Conservation (phyloP, 2,888 invertebrate genomes). For the Fragum whitleyi region DNA sequence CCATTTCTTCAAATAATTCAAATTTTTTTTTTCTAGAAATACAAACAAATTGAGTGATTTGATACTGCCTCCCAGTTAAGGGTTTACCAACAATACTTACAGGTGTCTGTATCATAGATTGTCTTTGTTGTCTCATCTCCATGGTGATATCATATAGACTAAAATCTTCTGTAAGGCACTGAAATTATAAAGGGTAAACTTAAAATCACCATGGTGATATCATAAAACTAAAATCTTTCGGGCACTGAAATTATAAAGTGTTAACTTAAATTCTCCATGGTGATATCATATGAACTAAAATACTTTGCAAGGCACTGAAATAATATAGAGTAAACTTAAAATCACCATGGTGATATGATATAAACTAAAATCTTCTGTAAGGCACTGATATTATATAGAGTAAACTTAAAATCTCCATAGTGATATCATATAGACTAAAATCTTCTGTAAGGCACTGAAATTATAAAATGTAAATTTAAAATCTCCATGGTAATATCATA, state of each 20-base stretch:
- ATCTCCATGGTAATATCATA: too few species aligned
- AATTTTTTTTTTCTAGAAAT: too few species aligned
- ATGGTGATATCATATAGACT: constrained; percentile 86
- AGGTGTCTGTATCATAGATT: constrained; percentile 85
- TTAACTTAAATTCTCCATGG: too few species aligned
- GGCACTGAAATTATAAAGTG: too few species aligned
- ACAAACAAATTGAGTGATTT: too few species aligned
- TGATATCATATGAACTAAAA: too few species aligned
- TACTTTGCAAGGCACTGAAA: too few species aligned
- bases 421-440: constrained; percentile 87
- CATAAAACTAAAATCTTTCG: too few species aligned
- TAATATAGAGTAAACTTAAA: too few species aligned
- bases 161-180: constrained; percentile 84
- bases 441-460: constrained; percentile 77
- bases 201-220: too few species aligned
- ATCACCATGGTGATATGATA: constrained; percentile 86
- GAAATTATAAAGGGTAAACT: constrained; percentile 38
- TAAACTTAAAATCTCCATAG: constrained; percentile 84
- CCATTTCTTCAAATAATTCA: too few species aligned
- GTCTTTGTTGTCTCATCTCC: constrained; percentile 87
- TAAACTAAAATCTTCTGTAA: constrained; percentile 85
- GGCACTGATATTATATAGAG: constrained; percentile 68
- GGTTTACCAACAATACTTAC: constrained; percentile 64
- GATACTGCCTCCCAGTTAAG: too few species aligned
- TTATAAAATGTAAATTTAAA: neutral